These are phyloP conservation scores for Rousettus madagascariensis DNA, from an alignment of 2,797 vertebrate genomes.

Conservation along the genomic window DNA sequence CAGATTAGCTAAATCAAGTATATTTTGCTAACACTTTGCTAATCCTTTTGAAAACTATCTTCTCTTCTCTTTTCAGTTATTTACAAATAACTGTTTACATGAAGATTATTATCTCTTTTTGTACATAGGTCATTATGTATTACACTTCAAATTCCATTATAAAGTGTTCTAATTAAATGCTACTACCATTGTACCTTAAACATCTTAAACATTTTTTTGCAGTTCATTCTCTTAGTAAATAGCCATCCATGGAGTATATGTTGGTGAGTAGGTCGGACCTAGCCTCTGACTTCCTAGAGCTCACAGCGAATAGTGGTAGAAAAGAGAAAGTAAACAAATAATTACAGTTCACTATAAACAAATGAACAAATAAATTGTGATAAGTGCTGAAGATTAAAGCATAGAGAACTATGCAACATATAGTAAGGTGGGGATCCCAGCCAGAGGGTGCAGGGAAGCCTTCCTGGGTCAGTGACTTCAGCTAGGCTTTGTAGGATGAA, in stretches of 20 bases:
- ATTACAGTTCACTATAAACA: background rate
- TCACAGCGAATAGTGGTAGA: background rate
- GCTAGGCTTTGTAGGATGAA: no score
- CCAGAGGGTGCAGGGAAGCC: background rate
- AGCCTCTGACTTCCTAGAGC: background rate
- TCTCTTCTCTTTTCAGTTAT: background rate
- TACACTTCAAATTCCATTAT: background rate
- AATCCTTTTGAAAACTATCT: background rate
- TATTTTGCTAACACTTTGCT: background rate
- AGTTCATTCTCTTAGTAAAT: background rate
- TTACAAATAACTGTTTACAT: background rate
- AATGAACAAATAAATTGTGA: background rate
- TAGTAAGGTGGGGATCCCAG: background rate
- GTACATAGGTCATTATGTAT: background rate
- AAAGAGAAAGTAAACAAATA: conserved; percentile 18
- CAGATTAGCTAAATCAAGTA: background rate
- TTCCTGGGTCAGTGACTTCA: background rate
- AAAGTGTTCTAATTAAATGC: background rate
- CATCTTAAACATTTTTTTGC: background rate
- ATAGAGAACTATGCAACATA: background rate
- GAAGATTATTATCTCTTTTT: background rate
- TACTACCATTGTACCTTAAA: background rate
- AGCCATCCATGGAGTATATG: background rate
- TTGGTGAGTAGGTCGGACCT: background rate
- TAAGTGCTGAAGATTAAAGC: background rate